Base-by-base conservation (phyloP, 2,113 vertebrate genomes). In the Ceyx melanurus region DNA sequence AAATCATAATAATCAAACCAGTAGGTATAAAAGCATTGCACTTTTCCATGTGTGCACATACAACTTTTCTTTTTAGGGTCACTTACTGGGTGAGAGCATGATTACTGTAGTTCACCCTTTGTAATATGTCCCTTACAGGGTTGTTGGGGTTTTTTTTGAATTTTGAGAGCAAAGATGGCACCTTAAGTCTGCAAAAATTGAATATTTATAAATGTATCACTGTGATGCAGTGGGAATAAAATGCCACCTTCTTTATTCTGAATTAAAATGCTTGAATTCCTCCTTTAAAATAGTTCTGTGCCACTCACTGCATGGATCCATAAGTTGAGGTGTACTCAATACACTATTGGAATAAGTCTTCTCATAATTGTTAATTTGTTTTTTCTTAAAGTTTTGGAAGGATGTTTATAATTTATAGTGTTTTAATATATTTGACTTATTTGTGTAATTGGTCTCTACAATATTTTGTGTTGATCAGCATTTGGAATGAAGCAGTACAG, bases 381-480 rank as follows among this genome's bases (percentile, higher is more conserved):
- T 81, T 73, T 45, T 4, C 40, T 45, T n/a, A 16, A 67, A 31
- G 9, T 67, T 92, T 76, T 71, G 25, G 56, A 56, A 70, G 67
- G 15, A 12, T 13, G 26, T 9, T 1, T 58, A 2, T 65, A 46
- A 86, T 68, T 77, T 74, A 28, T 54, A 62, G 11, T 66, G 74
- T 87, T 86, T 91, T 60, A 83, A 72, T 65, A 40, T 26, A 12
- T 74, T 79, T 37, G 31, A 48, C 58, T 88, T 85, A 50, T 46
- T 76, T 82, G 45, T 75, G 28, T 91, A 83, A 86, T 86, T 75
- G 48, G 13, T 86, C 95, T 77, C 65, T 83, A 48, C 56, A 86
- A 9, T 74, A 83, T 86, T 92, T 96, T 42, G 53, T 78, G 79
- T 61, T 93, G 82, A 91, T 94, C 92, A 73, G 65, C 45, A 46